These are phyloP conservation scores for Ophion obscuratus DNA, from an alignment of 2,888 invertebrate genomes.

Conservation along the genomic window DNA sequence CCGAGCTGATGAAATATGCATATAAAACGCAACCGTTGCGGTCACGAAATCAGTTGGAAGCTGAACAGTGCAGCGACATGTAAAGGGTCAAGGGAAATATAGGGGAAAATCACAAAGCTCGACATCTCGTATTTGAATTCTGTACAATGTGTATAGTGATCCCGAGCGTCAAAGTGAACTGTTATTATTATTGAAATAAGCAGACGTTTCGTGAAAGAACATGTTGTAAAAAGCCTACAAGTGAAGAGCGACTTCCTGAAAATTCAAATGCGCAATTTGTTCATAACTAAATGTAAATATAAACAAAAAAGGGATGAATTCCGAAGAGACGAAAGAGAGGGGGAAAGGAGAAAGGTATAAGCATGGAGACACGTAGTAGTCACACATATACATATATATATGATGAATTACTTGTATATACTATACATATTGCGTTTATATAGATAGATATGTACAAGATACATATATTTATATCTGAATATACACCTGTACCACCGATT, in stretches of 20 bases:
- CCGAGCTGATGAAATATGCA: slow-evolving; percentile 54
- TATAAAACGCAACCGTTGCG: slow-evolving; percentile 57
- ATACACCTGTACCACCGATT: slow-evolving; percentile 63
- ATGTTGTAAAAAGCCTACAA: neutral
- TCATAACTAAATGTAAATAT: neutral
- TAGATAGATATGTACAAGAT: slow-evolving; percentile 40
- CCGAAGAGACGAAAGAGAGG: neutral
- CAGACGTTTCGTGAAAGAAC: neutral
- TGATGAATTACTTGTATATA: slow-evolving; percentile 15
- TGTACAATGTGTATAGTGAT: slow-evolving; percentile 40
- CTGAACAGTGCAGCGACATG: slow-evolving; percentile 23
- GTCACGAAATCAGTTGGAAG: slow-evolving; percentile 58
- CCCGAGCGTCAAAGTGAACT: slow-evolving; percentile 10
- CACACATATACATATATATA: slow-evolving; percentile 8
- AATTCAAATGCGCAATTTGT: neutral
- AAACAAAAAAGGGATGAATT: neutral
- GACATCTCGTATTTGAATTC: slow-evolving; percentile 48
- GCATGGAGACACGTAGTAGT: neutral
- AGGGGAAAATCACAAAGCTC: slow-evolving; percentile 45
- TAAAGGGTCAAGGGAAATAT: slow-evolving; percentile 14
- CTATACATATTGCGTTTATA: slow-evolving; percentile 44
- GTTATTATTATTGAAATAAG: slow-evolving; percentile 34
- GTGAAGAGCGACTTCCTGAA: neutral
- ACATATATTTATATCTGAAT: slow-evolving; percentile 49
- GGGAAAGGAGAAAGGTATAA: neutral